Conservation (phyloP, 1,140 invertebrate species). For the Phenacoccus solenopsis region DNA sequence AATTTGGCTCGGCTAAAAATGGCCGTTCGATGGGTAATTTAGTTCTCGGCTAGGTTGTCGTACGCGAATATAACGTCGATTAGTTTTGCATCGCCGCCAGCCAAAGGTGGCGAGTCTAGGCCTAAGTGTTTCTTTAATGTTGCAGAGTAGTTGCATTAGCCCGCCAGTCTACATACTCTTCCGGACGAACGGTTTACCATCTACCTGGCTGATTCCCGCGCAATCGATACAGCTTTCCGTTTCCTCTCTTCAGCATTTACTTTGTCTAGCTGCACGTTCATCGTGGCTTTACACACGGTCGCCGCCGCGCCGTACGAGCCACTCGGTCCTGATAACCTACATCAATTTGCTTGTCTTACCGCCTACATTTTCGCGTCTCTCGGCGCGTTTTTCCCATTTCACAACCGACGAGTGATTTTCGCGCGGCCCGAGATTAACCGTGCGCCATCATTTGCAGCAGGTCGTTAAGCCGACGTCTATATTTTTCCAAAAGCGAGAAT, state of each 20-base stretch:
- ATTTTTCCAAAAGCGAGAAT: too few species aligned
- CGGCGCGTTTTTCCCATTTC: not conserved
- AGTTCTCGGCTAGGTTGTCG: too few species aligned
- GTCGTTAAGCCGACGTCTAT: too few species aligned
- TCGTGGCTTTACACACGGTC: not conserved
- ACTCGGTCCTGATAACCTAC: constrained; percentile 11
- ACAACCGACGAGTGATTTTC: not conserved
- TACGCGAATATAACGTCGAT: too few species aligned
- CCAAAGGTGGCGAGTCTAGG: too few species aligned
- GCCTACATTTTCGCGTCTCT: not conserved
- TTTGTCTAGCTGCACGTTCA: not conserved
- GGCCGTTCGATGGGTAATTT: too few species aligned
- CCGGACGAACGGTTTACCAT: constrained; percentile 12
- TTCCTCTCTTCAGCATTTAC: constrained; percentile 1
- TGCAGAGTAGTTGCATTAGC: not conserved
- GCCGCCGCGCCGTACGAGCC: not conserved
- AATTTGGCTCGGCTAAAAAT: too few species aligned
- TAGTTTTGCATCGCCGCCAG: too few species aligned
- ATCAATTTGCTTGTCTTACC: constrained; percentile 11
- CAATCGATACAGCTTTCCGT: constrained; percentile 12
- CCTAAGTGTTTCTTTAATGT: not conserved
- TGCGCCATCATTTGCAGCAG: not conserved
- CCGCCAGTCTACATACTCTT: not conserved
- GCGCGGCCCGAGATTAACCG: not conserved
- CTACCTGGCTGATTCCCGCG: constrained; percentile 13